Evolutionary conservation across 2,888 invertebrate species (phyloP), one percentile per base, ranked within the genome.

Genomic region (Busseola fusca): DNA sequence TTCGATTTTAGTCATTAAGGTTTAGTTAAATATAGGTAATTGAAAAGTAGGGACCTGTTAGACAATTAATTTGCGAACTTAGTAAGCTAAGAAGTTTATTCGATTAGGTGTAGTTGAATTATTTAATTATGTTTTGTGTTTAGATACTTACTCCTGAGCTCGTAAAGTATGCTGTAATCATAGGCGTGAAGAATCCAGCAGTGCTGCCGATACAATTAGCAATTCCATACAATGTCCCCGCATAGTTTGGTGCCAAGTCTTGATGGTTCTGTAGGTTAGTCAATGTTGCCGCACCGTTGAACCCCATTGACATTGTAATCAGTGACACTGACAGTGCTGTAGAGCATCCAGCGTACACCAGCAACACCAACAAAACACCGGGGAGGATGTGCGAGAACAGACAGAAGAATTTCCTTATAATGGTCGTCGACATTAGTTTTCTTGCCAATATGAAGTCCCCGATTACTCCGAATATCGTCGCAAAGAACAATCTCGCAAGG

Each of bases 231-330:
- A 98, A 91, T 18, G 97, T 97, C 7, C 97, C 98, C 0, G 98
- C 98, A 88, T 96, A 98, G 87, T 97, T 98, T 0, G 98, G 98
- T 0, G 98, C 97, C 68, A 98, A 92, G 90, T 98, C 98, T 90
- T 98, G 98, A 72, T 97, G 96, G 79, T 97, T 97, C 86, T 96
- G 96, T 78, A 97, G 91, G 87, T 97, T 97, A 0, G 97, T 96
- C 70, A 96, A 88, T 0, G 97, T 96, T 0, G 97, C 96, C 7
- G 97, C 96, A 0, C 97, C 97, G 77, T 97, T 97, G 85, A 97
- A 96, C 30, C 97, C 97, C 90, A 97, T 94, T 0, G 97, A 97
- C 82, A 97, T 87, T 0, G 97, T 97, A 78, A 97, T 96, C 58
- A 97, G 92, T 3, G 96, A 91, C 14, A 97, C 96, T 48, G 97